Base-by-base conservation (phyloP, 2,797 vertebrate genomes). In the Microhierax caerulescens region DNA sequence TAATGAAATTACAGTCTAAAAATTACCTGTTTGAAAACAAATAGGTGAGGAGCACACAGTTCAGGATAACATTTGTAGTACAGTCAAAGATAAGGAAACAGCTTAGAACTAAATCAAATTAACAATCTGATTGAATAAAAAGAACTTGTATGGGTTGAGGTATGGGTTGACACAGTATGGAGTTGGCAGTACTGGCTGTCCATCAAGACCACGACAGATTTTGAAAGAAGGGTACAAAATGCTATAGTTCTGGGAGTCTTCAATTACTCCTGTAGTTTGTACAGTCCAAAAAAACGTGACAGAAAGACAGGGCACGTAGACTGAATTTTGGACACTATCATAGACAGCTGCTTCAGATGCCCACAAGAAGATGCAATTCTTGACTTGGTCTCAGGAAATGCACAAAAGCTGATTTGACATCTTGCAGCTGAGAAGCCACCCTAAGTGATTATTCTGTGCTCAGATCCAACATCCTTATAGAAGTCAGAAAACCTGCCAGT, bases 1-100 rank as follows among this genome's bases (percentile, higher is more conserved):
- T 54, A 75, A 85, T 61, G 41, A 93, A 95, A 95, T 92, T 95
- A 75, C 39, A 90, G 80, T 45, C 34, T 93, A 81, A 86, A 93
- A 92, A 84, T 59, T 84, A 90, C 50, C 41, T 78, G 76, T 92
- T 88, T 81, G 65, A 92, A 93, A 95, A 93, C 90, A 96, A 85
- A 79, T 21, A 89, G 28, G 50, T 72, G 64, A 84, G 76, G 65
- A 95, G 72, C 13, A 57, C 0, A 3, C 23, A 78, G 25, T 45
- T 88, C 34, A 50, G 19, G 24, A 34, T 63, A 89, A 50, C 14
- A 77, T 64, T 45, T 41, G 6, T 30, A 60, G 11, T 36, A 48
- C 13, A 10, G 36, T 16, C 11, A 56, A 86, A 30, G 41, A 63
- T 4, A 79, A 7, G 22, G 14, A 61, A 79, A 77, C 8, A 79